phyloP scores from a whole-genome alignment of 2,113 vertebrate species.

The Apus apus region DNA sequence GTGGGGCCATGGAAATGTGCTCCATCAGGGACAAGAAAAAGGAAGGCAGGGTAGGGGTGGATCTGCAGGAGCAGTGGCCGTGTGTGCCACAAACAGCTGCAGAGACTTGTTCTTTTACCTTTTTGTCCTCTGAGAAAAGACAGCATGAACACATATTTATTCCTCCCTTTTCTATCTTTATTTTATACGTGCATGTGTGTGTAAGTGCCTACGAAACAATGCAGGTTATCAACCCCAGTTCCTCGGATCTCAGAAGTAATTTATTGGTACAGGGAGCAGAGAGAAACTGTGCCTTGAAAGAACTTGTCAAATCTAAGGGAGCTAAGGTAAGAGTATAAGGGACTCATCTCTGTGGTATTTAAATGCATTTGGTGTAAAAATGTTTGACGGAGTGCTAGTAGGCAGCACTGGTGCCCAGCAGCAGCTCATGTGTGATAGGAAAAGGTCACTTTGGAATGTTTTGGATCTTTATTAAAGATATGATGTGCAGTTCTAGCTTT shows the following conservation, averaged over 20 bases:
- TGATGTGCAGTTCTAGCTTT: constrained; percentile 13
- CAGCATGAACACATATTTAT: background rate
- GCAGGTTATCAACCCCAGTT: background rate
- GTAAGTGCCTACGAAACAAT: background rate
- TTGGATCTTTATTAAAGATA: background rate
- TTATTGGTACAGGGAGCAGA: background rate
- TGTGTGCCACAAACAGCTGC: background rate
- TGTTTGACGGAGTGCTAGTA: background rate
- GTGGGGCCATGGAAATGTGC: background rate
- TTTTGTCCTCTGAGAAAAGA: background rate
- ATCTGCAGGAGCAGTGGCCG: fast-evolving
- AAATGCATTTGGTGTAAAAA: background rate
- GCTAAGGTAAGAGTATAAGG: background rate
- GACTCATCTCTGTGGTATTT: background rate
- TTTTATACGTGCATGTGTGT: background rate
- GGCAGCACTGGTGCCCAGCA: background rate
- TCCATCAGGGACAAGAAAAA: fast-evolving
- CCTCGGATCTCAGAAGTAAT: background rate
- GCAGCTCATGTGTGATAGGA: background rate
- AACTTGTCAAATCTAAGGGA: background rate
- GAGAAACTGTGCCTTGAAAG: background rate
- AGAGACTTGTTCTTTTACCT: background rate
- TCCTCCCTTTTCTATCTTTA: background rate
- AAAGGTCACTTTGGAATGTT: background rate
- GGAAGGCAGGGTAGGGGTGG: background rate